A percentile compares a stretch with the other conserved stretches of the same genome.
phyloP scores from a whole-genome alignment of 2,113 vertebrate species.

The Notothenia rossii region DNA sequence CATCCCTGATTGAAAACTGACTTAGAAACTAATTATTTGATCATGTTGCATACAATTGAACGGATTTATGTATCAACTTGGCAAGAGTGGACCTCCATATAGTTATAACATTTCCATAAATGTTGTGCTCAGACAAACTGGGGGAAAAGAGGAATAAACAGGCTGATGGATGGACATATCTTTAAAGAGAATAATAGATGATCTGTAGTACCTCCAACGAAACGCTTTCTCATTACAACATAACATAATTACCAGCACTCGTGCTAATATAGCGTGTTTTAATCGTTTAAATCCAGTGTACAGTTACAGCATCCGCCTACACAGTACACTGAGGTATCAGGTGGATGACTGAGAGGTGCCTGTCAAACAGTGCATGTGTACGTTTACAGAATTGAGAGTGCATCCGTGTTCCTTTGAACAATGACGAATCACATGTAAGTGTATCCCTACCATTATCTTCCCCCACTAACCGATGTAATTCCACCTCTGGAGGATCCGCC shows the following conservation, averaged over 20 bases:
- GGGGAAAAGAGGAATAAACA: neutral
- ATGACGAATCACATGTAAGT: neutral
- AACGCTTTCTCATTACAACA: neutral
- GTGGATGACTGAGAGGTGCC: neutral
- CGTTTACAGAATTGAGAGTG: neutral
- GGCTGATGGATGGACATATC: neutral
- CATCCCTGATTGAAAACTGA: neutral
- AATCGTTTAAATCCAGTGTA: neutral
- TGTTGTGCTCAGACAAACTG: no score
- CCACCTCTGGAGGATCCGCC: constrained; percentile 65
- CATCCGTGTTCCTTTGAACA: neutral
- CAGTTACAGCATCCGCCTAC: neutral
- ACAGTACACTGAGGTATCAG: neutral
- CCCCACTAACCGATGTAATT: constrained; percentile 71
- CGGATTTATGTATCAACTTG: neutral
- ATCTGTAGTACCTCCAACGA: neutral
- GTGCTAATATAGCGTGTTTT: neutral
- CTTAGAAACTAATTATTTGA: neutral
- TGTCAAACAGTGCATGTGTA: neutral
- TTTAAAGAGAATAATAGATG: neutral
- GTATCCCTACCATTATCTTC: constrained; percentile 74
- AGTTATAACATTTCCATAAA: neutral
- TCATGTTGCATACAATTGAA: neutral
- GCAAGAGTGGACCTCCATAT: neutral
- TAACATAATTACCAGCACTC: neutral